phyloP scores from a whole-genome alignment of 2,797 vertebrate species.

The Channa striata region DNA sequence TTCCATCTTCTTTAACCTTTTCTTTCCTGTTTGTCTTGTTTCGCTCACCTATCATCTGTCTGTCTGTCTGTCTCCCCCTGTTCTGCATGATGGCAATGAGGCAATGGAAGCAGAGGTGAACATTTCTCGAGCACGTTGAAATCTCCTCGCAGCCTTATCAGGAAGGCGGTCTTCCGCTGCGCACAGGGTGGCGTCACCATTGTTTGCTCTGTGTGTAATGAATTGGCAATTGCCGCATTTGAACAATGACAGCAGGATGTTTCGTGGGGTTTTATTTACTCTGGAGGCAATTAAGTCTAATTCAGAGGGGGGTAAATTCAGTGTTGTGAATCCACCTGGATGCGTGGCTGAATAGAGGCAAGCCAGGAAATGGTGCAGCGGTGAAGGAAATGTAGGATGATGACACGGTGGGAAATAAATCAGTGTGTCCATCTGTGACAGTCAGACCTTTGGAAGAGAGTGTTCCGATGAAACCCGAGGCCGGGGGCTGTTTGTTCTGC shows the following conservation, averaged over 20 bases:
- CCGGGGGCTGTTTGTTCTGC: conserved; percentile 52
- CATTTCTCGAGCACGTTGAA: conserved; percentile 16
- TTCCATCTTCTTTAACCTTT: not conserved
- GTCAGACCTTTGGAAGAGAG: conserved; percentile 29
- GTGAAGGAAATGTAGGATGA: not conserved
- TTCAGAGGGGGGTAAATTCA: conserved; percentile 34
- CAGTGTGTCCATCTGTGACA: conserved; percentile 29
- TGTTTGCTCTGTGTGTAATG: conserved; percentile 51
- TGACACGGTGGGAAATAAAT: conserved; percentile 29
- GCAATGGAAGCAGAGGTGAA: not conserved
- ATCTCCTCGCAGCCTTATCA: conserved; percentile 28
- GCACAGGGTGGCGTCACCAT: conserved; percentile 16
- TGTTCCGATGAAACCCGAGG: conserved; percentile 18
- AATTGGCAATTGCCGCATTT: conserved; percentile 36
- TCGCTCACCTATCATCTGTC: not conserved
- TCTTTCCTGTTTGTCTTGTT: not conserved
- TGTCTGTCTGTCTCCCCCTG: not conserved
- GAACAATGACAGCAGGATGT: conserved; percentile 48
- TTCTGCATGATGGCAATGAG: conserved; percentile 6
- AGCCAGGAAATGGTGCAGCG: not conserved
- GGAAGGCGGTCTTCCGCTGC: conserved; percentile 27
- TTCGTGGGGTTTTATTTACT: conserved; percentile 52
- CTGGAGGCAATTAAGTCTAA: conserved; percentile 38
- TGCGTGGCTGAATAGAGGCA: conserved; percentile 20
- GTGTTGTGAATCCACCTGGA: conserved; percentile 11